These are phyloP conservation scores for Neopelma chrysocephalum DNA, from an alignment of 2,797 vertebrate species.

Conservation along the genomic window DNA sequence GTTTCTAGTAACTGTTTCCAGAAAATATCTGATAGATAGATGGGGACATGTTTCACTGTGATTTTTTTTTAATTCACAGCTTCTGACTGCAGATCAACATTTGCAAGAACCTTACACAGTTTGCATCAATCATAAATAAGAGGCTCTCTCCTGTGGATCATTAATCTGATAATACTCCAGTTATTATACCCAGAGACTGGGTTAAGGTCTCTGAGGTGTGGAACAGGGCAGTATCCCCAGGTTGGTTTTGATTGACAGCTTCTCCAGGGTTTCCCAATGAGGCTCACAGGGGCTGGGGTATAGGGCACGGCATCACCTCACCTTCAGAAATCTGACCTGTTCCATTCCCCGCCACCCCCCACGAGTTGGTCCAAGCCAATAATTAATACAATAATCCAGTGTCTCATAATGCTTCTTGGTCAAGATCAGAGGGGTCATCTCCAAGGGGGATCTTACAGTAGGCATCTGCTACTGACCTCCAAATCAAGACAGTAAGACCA, in stretches of 20 bases:
- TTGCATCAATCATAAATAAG: neutral
- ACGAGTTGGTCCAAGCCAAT: neutral
- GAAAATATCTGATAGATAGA: neutral
- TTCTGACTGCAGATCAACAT: neutral
- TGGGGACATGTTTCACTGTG: neutral
- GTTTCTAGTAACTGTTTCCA: neutral
- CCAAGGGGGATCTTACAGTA: neutral
- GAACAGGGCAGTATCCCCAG: neutral
- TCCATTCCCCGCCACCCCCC: neutral
- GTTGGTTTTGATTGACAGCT: neutral
- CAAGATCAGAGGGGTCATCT: neutral
- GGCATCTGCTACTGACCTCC: neutral
- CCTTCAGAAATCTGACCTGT: neutral
- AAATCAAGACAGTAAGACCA: neutral
- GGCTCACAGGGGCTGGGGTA: neutral
- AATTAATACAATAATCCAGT: neutral
- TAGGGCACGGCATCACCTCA: neutral
- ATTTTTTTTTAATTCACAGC: neutral
- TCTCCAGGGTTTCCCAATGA: neutral
- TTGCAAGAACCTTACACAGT: neutral
- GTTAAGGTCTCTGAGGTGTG: neutral
- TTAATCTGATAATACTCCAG: neutral
- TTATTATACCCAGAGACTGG: neutral
- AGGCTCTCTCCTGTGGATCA: neutral
- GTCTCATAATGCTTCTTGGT: neutral